Evolutionary conservation across 2,888 invertebrate species (phyloP), one percentile per base, ranked within the genome.

Genomic region (Eilema caniola): DNA sequence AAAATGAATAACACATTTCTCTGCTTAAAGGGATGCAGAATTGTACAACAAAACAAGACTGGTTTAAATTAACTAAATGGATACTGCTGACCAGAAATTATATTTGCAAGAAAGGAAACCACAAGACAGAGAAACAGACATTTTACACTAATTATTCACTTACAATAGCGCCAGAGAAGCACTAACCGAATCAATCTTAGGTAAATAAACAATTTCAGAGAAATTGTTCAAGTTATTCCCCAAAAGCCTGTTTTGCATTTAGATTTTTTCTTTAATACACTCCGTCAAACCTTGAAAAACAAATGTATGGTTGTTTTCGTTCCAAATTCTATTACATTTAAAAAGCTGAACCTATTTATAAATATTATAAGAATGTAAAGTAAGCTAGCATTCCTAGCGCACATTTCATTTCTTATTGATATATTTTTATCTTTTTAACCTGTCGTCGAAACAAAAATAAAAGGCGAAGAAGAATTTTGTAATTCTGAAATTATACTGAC

Each of bases 401-500:
- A 41, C 41, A 41, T 41, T 41, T 3, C 37, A 37, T 37, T 37
- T 37, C 12, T 37, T 37, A 12, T 37, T 3, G 11, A 14, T n/a
- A 37, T 33, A 7, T 33, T 33, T 37, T 37, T 37, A 12, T 16
- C 16, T 41, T 41, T 14, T 41, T 3, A 16, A 41, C 3, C 16
- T 41, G 41, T 4, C 41, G 14, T 41, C 16, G 41, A 41, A 41
- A 16, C 28, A 3, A 41, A 41, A 41, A 16, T 47, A 47, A 47
- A 16, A 47, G 7, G 20, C 2, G 20, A 20, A 41, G 3, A 41
- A 47, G 20, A 57, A 57, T 57, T 3, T 23, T 24, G 24, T 57
- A 23, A 57, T 57, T 11, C 11, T 23, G 24, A 25, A 57, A 2
- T 28, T 14, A 12, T 81, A 96, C 96, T 96, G 90, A 99, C 99